Evolutionary conservation across 2,113 vertebrate genomes (phyloP), one percentile per base, ranked within the genome.

Genomic region (Chionodraco myersi): DNA sequence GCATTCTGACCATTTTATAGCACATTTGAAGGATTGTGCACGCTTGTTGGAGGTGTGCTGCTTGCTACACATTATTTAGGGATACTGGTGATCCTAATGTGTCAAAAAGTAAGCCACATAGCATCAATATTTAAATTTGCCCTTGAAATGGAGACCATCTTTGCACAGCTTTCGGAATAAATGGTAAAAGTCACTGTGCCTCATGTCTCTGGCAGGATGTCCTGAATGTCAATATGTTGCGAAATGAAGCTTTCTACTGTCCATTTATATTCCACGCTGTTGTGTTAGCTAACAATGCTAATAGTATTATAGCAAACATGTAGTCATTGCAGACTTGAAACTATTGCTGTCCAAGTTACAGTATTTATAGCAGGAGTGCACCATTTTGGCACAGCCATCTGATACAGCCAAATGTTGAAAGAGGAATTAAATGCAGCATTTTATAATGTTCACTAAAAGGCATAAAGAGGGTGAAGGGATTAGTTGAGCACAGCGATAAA

Each of bases 61-160:
- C 53, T 76, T 63, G 76, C 34, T 48, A 51, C 57, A 61, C 54
- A 57, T 41, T 41, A 18, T 36, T 79, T 63, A 30, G 30, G 45
- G 61, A 21, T n/a, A 7, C 12, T 59, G 57, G 47, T 44, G 23
- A 26, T 64, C 51, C 65, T 79, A 54, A 66, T 78, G 70, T 52
- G 58, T 88, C 78, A 72, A 80, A 85, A 75, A 53, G 67, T 64
- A 59, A 77, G 45, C 64, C 77, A 57, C 77, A 48, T 48, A 47
- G 30, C 65, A 87, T 88, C 16, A 84, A 91, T 88, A 87, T 84
- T 82, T 85, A 23, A 88, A 85, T 65, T 15, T 56, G 49, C 52
- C 51, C 67, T 80, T 80, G 72, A 86, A 86, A 63, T 81, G 52
- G 79, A 65, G 62, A 49, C 60, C 67, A 53, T 82, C 72, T 72